Conservation (phyloP, 2,888 invertebrate genomes). For the Pachymerium ferrugineum region DNA sequence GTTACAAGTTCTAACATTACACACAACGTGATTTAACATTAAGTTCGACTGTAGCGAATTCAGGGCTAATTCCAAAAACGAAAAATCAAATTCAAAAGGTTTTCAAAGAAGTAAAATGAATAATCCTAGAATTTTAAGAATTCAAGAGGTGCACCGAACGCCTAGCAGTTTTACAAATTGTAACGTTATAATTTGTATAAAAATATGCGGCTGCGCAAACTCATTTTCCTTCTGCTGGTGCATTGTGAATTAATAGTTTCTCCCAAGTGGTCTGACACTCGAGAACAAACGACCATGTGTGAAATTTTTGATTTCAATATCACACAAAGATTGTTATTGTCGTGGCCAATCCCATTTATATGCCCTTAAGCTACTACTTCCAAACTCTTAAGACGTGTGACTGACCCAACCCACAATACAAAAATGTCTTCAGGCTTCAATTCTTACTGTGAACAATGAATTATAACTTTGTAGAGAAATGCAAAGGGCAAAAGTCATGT, state of each 20-base stretch:
- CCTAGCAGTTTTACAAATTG: too few relatives aligned
- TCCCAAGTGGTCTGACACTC: not conserved
- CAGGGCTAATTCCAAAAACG: too few relatives aligned
- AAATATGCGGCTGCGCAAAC: too few relatives aligned
- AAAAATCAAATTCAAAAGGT: too few relatives aligned
- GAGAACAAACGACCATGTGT: not conserved
- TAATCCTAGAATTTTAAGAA: too few relatives aligned
- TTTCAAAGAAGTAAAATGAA: too few relatives aligned
- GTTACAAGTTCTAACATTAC: too few relatives aligned
- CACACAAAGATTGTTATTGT: constrained; percentile 9
- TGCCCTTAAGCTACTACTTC: not conserved
- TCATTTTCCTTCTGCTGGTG: not conserved
- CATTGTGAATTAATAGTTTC: not conserved
- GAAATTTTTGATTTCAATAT: not conserved
- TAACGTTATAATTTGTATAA: too few relatives aligned
- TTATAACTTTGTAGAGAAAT: not conserved
- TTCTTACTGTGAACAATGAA: constrained; percentile 6
- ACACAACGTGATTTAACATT: too few relatives aligned
- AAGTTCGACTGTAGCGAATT: too few relatives aligned
- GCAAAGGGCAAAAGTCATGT: not conserved
- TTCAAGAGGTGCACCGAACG: too few relatives aligned
- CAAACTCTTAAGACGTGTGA: not conserved
- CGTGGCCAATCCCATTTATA: not conserved
- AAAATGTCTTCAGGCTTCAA: constrained; percentile 7
- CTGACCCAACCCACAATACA: not conserved